Percentiles rank a stretch among this genome's conserved stretches.
phyloP scores from a whole-genome alignment of 2,888 invertebrate species.

The Dynastes hyllus region DNA sequence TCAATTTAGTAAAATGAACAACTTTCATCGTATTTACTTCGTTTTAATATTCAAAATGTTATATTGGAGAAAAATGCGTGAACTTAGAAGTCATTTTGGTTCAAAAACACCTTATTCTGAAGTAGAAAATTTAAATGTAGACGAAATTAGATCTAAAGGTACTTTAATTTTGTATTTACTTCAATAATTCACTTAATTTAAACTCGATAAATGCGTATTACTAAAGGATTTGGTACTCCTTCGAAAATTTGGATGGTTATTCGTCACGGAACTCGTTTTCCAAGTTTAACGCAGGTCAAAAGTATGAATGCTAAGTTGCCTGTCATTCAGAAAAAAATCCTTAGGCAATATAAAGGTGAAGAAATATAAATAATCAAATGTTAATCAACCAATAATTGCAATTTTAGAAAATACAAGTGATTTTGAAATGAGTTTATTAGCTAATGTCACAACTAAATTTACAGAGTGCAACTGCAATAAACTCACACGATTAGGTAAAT shows the following conservation, averaged over 20 bases:
- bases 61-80: conserved; percentile 14
- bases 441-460: conserved; percentile 3
- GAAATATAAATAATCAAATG: neutral
- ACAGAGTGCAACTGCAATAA: neutral
- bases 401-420: conserved; percentile 12
- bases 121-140: conserved; percentile 13
- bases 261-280: conserved; percentile 32
- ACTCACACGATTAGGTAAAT: conserved; percentile 11
- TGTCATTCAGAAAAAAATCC: conserved; percentile 16
- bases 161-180: neutral
- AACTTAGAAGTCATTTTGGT: conserved; percentile 26
- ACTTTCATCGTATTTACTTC: conserved; percentile 3
- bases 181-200: neutral
- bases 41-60: conserved; percentile 33
- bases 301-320: conserved; percentile 30
- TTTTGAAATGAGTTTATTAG: conserved; percentile 18
- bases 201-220: neutral
- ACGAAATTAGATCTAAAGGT: conserved; percentile 8
- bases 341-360: conserved; percentile 12
- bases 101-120: conserved; percentile 25
- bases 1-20: conserved; percentile 22
- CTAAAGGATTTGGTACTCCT: conserved; percentile 33
- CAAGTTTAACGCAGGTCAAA: conserved; percentile 20
- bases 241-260: conserved; percentile 39
- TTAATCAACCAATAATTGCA: neutral